Conservation (phyloP, 2,888 invertebrate genomes). For the Cyclophora albipunctata region DNA sequence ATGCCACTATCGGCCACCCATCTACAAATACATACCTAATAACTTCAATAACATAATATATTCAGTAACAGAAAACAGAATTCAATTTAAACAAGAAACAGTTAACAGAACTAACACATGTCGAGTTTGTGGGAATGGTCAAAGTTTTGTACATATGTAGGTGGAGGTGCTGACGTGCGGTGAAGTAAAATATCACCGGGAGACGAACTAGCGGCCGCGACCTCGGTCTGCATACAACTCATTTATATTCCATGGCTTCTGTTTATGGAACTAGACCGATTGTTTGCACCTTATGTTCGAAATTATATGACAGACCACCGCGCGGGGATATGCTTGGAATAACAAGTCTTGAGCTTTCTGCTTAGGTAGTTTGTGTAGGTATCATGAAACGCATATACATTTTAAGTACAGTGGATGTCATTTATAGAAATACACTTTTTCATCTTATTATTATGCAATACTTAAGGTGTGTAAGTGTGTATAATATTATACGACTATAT, state of each 20-base stretch:
- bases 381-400: too few species aligned
- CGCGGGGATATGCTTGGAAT: conserved; percentile 11
- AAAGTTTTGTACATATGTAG: conserved; percentile 26
- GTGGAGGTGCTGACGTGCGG: conserved; percentile 8
- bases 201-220: conserved; percentile 22
- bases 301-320: conserved; percentile 16
- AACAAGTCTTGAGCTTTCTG: conserved; percentile 4
- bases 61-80: conserved; percentile 4
- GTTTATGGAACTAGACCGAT: conserved; percentile 24
- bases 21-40: too few species aligned
- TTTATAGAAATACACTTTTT: too few species aligned
- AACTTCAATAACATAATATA: too few species aligned
- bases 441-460: too few species aligned
- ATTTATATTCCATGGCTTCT: conserved; percentile 28
- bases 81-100: conserved; percentile 25
- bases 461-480: too few species aligned
- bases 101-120: conserved; percentile 11
- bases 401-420: too few species aligned
- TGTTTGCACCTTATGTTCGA: conserved; percentile 13
- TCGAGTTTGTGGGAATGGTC: conserved; percentile 27
- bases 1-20: too few species aligned
- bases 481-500: too few species aligned
- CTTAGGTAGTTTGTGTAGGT: too few species aligned
- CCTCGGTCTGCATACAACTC: conserved; percentile 29
- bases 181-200: conserved; percentile 3